Conservation (phyloP, 2,888 invertebrate species). For the Chorisops tibialis region DNA sequence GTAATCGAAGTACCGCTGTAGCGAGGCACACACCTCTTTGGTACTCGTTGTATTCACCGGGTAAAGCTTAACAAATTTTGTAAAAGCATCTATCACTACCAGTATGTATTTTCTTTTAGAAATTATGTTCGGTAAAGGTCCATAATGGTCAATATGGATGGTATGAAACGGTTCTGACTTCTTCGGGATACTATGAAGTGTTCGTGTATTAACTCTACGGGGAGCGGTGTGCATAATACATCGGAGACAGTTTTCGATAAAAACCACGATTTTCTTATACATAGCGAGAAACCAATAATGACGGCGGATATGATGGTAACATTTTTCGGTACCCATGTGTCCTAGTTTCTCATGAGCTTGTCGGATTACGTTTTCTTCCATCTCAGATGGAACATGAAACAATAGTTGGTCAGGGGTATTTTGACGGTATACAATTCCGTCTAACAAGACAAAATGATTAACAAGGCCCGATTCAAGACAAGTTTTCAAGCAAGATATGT, state of each 20-base stretch:
- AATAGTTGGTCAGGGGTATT: background rate
- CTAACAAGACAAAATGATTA: background rate
- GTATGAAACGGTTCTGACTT: slow-evolving; percentile 37
- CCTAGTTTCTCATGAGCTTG: slow-evolving; percentile 37
- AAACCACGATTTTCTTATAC: slow-evolving; percentile 11
- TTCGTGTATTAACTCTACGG: slow-evolving; percentile 25
- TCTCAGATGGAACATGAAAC: slow-evolving; percentile 29
- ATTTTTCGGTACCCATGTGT: slow-evolving; percentile 40
- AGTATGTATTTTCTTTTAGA: slow-evolving; percentile 27
- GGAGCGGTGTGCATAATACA: slow-evolving; percentile 1
- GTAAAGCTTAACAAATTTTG: slow-evolving; percentile 31
- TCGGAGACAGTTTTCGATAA: slow-evolving; percentile 3
- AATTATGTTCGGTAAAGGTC: slow-evolving; percentile 25
- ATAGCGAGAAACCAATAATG: slow-evolving; percentile 42
- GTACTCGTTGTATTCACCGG: too few relatives aligned
- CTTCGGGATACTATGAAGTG: slow-evolving; percentile 30
- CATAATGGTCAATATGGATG: slow-evolving; percentile 30
- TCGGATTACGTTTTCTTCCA: slow-evolving; percentile 31
- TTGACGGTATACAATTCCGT: slow-evolving; percentile 20
- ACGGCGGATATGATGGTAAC: slow-evolving; percentile 30
- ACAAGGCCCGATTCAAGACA: too few relatives aligned
- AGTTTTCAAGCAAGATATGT: too few relatives aligned
- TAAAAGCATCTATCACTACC: slow-evolving; percentile 28
- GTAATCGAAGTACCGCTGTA: too few relatives aligned
- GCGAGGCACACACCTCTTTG: too few relatives aligned